phyloP scores from a whole-genome alignment of 2,797 vertebrate species.

The Acanthiza pusilla region DNA sequence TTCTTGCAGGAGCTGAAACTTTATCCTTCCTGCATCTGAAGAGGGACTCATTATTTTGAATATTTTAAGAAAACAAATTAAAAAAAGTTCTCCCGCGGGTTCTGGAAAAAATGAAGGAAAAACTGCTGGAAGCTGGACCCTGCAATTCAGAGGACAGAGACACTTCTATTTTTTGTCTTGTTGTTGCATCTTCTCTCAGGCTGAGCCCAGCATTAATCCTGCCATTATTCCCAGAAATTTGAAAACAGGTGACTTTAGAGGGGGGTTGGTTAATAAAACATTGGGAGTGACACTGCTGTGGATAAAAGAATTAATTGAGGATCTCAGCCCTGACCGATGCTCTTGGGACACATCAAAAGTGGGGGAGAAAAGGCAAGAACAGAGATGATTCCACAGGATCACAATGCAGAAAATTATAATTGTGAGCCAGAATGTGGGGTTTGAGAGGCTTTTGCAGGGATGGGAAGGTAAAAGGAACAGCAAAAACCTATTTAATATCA shows the following conservation, averaged over 20 bases:
- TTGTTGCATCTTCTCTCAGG: background rate
- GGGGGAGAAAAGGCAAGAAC: background rate
- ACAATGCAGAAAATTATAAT: fast-evolving
- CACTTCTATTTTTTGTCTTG: background rate
- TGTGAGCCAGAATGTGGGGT: background rate
- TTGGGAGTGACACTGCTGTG: fast-evolving
- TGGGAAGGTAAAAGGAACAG: background rate
- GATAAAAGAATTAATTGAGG: background rate
- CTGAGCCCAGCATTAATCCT: background rate
- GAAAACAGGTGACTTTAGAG: background rate
- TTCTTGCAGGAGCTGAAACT: background rate
- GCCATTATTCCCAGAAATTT: background rate
- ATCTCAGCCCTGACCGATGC: background rate
- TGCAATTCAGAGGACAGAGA: background rate
- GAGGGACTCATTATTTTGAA: background rate
- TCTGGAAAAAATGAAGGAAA: conserved; percentile 19
- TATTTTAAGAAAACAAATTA: conserved; percentile 35
- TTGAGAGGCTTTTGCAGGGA: background rate
- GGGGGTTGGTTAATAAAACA: background rate
- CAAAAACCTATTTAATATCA: background rate
- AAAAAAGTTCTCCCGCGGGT: background rate
- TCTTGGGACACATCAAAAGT: background rate
- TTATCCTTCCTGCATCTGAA: background rate
- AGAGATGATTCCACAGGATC: background rate
- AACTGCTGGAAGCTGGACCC: background rate